Evolutionary conservation across 2,888 invertebrate species (phyloP).

Genomic region (Cylindroiulus punctatus): DNA sequence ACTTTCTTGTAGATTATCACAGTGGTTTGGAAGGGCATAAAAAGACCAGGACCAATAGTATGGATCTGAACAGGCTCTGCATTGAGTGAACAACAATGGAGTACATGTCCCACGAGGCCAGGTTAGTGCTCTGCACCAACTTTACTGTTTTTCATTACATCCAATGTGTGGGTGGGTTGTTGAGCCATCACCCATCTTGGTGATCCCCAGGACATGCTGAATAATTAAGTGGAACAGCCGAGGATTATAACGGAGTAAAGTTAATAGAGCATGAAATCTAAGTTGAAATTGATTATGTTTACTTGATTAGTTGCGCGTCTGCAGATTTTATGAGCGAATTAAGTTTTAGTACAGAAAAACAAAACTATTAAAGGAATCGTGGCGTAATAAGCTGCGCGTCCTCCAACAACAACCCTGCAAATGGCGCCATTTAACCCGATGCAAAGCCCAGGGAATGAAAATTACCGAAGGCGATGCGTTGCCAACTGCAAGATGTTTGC

Average conservation of each 20-base stretch:
- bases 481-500: constrained; percentile 29
- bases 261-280: constrained; percentile 43
- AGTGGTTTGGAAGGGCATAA: too few relatives aligned
- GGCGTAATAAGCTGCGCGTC: neutral
- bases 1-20: too few relatives aligned
- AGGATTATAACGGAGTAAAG: constrained; percentile 39
- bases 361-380: constrained; percentile 47
- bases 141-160: too few relatives aligned
- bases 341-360: constrained; percentile 31
- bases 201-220: neutral
- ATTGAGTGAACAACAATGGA: too few relatives aligned
- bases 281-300: constrained; percentile 47
- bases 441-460: neutral
- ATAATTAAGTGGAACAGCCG: constrained; percentile 37
- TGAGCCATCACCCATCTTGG: neutral
- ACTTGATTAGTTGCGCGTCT: constrained; percentile 47
- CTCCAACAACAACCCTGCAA: constrained; percentile 35
- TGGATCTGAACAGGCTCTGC: too few relatives aligned
- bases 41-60: too few relatives aligned
- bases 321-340: constrained; percentile 38
- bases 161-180: too few relatives aligned
- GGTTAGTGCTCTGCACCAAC: too few relatives aligned
- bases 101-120: too few relatives aligned
- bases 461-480: neutral
- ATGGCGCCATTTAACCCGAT: constrained; percentile 35